Percentiles rank a stretch among this genome's conserved stretches.
Evolutionary conservation across 2,797 vertebrate genomes (phyloP).

Genomic region (Tangara arthus): DNA sequence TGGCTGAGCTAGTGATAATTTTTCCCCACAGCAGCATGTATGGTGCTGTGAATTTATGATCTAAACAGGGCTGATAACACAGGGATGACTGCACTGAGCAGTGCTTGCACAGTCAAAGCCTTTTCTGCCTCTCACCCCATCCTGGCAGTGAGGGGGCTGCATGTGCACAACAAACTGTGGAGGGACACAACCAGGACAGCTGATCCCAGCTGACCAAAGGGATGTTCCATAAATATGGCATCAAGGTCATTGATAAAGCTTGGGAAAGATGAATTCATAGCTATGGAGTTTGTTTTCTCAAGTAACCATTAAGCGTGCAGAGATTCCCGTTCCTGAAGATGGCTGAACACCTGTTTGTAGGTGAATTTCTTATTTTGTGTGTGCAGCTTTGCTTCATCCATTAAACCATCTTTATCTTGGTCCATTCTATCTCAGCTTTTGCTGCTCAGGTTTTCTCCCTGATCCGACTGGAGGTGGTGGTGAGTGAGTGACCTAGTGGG

Average conservation of each 20-base stretch:
- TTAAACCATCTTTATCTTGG: not conserved
- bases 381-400: not conserved
- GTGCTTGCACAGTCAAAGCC: not conserved
- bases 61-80: not conserved
- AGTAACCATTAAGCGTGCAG: not conserved
- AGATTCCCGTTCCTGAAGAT: not conserved
- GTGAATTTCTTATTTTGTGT: not conserved
- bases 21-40: not conserved
- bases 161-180: not conserved
- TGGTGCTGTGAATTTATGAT: not conserved
- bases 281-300: not conserved
- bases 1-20: not conserved
- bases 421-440: not conserved
- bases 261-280: not conserved
- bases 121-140: not conserved
- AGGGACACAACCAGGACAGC: not conserved
- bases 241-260: not conserved
- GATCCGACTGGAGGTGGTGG: rapidly evolving
- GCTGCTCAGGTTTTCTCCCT: not conserved
- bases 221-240: not conserved
- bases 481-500: rapidly evolving
- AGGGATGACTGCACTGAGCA: not conserved
- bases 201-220: not conserved
- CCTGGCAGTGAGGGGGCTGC: not conserved
- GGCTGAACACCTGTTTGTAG: not conserved